Evolutionary conservation across 1,140 invertebrate genomes (phyloP).

Genomic region (Zaprionus camerounensis): DNA sequence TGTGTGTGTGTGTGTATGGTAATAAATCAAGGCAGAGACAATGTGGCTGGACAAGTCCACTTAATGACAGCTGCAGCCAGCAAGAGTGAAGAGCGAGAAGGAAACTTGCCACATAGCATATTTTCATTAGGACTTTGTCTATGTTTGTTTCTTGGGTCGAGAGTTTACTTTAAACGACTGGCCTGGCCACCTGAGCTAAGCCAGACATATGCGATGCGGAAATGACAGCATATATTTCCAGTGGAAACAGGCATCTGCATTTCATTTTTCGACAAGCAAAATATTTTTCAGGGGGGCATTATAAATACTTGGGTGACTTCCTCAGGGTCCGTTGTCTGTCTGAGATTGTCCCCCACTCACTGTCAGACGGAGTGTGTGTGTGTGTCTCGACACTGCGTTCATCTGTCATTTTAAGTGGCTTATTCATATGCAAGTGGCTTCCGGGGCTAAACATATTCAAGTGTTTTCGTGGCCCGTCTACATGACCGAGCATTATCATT

Average conservation of each 20-base stretch:
- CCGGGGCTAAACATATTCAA: constrained; percentile 82
- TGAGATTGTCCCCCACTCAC: constrained; percentile 18
- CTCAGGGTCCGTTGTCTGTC: constrained; percentile 72
- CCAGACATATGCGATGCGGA: constrained; percentile 48
- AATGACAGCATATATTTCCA: constrained; percentile 66
- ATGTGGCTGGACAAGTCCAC: constrained; percentile 54
- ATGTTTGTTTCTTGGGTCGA: constrained; percentile 56
- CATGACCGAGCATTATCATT: constrained; percentile 82
- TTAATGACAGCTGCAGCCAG: constrained; percentile 75
- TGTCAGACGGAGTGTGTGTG: constrained; percentile 24
- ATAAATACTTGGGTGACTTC: constrained; percentile 77
- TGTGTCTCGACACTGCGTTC: constrained; percentile 39
- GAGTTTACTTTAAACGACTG: constrained; percentile 51
- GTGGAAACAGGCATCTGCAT: constrained; percentile 72
- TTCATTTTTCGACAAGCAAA: constrained; percentile 78
- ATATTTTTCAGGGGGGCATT: constrained; percentile 57
- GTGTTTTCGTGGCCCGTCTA: constrained; percentile 81
- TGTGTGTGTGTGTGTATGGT: constrained; percentile 24
- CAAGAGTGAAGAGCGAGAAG: constrained; percentile 48
- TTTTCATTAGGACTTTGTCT: constrained; percentile 74
- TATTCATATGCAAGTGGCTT: constrained; percentile 83
- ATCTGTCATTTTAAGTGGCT: constrained; percentile 83
- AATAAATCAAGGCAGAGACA: constrained; percentile 57
- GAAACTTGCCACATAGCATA: constrained; percentile 68
- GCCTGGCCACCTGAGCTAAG: constrained; percentile 51